phyloP scores from a whole-genome alignment of 2,113 vertebrate genomes.

The Psilopogon haemacephalus region DNA sequence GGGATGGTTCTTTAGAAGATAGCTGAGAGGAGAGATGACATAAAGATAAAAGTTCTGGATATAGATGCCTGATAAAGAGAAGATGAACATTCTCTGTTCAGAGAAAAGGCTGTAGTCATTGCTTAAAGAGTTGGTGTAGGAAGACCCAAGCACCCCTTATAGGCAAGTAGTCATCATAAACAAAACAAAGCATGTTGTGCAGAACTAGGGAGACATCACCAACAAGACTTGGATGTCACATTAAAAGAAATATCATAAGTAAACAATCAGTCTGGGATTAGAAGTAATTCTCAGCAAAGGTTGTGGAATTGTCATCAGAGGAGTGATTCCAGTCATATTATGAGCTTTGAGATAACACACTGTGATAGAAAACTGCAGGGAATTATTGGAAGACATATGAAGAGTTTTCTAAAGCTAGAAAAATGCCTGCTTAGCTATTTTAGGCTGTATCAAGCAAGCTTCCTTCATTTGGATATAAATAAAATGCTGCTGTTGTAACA shows the following conservation, averaged over 20 bases:
- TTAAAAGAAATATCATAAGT: constrained; percentile 1
- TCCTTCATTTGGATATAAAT: constrained; percentile 7
- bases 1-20: neutral
- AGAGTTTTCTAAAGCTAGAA: constrained; percentile 2
- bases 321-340: constrained; percentile 34
- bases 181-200: neutral
- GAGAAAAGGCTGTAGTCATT: neutral
- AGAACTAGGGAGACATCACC: neutral
- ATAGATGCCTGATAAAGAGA: neutral
- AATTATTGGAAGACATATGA: neutral
- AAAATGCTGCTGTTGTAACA: neutral
- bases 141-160: neutral
- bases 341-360: neutral
- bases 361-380: neutral
- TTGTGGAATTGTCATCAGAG: neutral
- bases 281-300: neutral
- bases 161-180: neutral
- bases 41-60: neutral
- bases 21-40: neutral
- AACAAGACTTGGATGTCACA: neutral
- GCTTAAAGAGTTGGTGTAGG: neutral
- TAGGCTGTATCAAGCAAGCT: neutral
- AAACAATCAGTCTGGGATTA: constrained; percentile 22
- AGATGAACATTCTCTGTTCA: neutral
- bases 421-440: constrained; percentile 24